Evolutionary conservation across 2,113 vertebrate genomes (phyloP).

Genomic region (Hirundichthys speculiger): DNA sequence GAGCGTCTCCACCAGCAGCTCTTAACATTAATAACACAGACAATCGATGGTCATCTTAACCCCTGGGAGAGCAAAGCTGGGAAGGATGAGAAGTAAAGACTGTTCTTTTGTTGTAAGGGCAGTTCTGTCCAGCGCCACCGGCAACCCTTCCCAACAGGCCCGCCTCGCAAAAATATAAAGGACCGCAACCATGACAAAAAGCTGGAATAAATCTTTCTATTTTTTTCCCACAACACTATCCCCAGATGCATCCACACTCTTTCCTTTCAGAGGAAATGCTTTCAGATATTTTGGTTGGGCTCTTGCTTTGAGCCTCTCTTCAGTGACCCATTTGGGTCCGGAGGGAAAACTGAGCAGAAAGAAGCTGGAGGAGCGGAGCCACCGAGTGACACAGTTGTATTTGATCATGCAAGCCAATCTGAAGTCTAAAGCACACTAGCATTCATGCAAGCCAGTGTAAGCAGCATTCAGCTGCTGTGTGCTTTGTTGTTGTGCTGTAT

Average conservation of each 20-base stretch:
- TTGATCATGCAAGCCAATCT: conserved; percentile 57
- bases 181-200: conserved; percentile 54
- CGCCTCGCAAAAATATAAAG: conserved; percentile 45
- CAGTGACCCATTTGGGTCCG: conserved; percentile 45
- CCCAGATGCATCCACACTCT: conserved; percentile 32
- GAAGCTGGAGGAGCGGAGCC: conserved; percentile 33
- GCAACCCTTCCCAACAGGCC: conserved; percentile 47
- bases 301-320: conserved; percentile 59
- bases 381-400: conserved; percentile 44
- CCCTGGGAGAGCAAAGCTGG: conserved; percentile 54
- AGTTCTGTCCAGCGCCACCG: conserved; percentile 52
- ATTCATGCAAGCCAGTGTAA: conserved; percentile 30
- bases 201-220: conserved; percentile 61
- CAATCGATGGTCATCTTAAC: conserved; percentile 74
- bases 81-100: conserved; percentile 61
- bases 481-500: conserved; percentile 12
- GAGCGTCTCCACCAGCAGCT: conserved; percentile 53
- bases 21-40: conserved; percentile 66
- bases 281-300: conserved; percentile 60
- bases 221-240: conserved; percentile 10
- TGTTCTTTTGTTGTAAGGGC: conserved; percentile 59
- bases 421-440: conserved; percentile 34
- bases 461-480: conserved; percentile 24
- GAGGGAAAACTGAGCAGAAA: conserved; percentile 42
- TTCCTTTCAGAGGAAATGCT: conserved; percentile 49